These are phyloP conservation scores for Clarias batrachus DNA, from an alignment of 2,113 vertebrate genomes.

Conservation along the genomic window DNA sequence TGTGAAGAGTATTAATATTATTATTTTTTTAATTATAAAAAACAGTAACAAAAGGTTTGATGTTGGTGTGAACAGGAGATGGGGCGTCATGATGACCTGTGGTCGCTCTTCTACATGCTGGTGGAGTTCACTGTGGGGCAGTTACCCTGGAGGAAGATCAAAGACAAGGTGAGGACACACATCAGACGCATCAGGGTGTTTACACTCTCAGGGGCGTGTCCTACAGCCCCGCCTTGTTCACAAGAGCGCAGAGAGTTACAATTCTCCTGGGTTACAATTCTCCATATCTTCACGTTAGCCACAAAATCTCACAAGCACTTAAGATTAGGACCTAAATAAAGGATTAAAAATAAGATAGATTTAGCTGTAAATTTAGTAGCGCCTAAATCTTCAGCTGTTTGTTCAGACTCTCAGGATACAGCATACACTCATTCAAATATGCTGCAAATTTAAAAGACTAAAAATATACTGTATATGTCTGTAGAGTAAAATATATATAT, in stretches of 20 bases:
- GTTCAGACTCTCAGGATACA: neutral
- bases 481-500: no score
- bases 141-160: conserved; percentile 96
- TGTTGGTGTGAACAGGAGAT: conserved; percentile 80
- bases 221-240: no score
- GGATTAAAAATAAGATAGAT: neutral
- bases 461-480: no score
- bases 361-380: neutral
- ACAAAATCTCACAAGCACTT: no score
- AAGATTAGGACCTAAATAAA: neutral
- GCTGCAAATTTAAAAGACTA: neutral
- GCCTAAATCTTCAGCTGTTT: neutral
- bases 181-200: neutral
- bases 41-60: neutral
- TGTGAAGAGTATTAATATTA: neutral
- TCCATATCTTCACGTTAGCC: no score
- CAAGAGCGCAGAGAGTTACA: no score
- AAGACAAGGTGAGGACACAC: conserved; percentile 85
- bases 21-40: neutral
- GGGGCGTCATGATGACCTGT: conserved; percentile 96
- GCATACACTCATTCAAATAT: neutral
- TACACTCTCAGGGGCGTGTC: neutral
- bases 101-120: conserved; percentile 98
- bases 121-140: conserved; percentile 97
- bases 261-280: no score